Base-by-base conservation (phyloP, 2,888 invertebrate genomes). In the Malacosoma neustria region DNA sequence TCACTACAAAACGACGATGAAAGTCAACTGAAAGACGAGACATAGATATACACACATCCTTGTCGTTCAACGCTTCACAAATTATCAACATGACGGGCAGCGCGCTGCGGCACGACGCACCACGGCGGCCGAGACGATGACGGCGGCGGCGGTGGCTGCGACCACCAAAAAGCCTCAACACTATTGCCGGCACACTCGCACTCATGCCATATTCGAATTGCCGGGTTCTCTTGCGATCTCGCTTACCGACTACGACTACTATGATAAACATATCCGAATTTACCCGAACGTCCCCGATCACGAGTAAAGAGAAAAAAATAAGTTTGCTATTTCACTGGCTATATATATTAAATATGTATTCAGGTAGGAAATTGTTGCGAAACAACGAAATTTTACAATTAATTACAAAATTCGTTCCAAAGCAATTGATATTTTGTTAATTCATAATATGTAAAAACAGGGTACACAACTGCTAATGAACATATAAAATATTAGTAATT, bases 1-100 rank as follows among this genome's bases (percentile, higher is more conserved):
- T 84, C 82, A 72, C 82, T 72, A 74, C 81, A 76, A 79, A 81
- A 80, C 82, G 76, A 75, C 77, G 84, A 80, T 82, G 82, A 84
- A 85, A 85, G 84, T 84, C 84, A 84, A 85, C 84, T 85, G 84
- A 82, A 82, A 84, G 82, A 80, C 82, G 84, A 84, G 84, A 82
- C 76, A 74, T 75, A 81, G 72, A 81, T 81, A 84, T 84, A 81
- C 75, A 76, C 75, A 77, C 73, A 77, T 82, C 84, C 84, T 79
- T 82, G 75, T 84, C 81, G 66, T 75, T 74, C 77, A 59, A 66
- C 66, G 72, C 75, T 74, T 71, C 71, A 74, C 73, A 76, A 79
- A 73, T 80, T 72, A 80, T 80, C 77, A 79, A 76, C 76, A 42
- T 55, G 54, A 49, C 51, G 49, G 51, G 49, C 54, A 53, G 46